These are phyloP conservation scores for Mesocentrotus franciscanus DNA, from an alignment of 53 echinoderm and acorn worm genomes.

Conservation along the genomic window DNA sequence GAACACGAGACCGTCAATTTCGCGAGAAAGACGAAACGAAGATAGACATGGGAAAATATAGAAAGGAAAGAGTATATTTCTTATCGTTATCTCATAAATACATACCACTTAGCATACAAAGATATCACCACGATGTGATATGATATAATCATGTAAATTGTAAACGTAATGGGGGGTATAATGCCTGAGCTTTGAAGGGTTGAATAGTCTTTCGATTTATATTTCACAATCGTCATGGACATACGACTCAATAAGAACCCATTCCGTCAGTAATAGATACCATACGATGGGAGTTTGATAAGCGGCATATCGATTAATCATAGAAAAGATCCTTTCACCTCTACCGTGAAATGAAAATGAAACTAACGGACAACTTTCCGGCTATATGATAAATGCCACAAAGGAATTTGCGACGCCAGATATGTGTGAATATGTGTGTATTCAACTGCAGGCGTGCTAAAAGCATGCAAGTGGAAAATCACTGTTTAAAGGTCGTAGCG, in stretches of 20 bases:
- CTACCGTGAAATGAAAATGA: neutral
- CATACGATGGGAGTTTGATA: neutral
- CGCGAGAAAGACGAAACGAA: no score
- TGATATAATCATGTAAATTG: no score
- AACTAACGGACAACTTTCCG: neutral
- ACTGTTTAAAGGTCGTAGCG: neutral
- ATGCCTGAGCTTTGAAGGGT: neutral
- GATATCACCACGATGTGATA: no score
- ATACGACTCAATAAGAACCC: neutral
- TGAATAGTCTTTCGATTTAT: neutral
- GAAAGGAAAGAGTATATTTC: no score
- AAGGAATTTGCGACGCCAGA: constrained; percentile 3
- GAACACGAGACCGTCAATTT: no score
- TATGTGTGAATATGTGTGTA: constrained; percentile 35
- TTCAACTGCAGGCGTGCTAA: neutral
- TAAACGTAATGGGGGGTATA: no score
- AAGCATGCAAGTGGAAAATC: neutral
- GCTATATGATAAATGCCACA: neutral
- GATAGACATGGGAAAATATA: no score
- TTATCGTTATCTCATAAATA: no score
- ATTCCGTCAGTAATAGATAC: neutral
- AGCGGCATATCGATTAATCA: constrained; percentile 12
- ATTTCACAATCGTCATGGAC: neutral
- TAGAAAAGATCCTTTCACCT: neutral
- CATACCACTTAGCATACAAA: no score